Evolutionary conservation across 2,113 vertebrate genomes (phyloP), one percentile per base, ranked within the genome.

Genomic region (Menura novaehollandiae): DNA sequence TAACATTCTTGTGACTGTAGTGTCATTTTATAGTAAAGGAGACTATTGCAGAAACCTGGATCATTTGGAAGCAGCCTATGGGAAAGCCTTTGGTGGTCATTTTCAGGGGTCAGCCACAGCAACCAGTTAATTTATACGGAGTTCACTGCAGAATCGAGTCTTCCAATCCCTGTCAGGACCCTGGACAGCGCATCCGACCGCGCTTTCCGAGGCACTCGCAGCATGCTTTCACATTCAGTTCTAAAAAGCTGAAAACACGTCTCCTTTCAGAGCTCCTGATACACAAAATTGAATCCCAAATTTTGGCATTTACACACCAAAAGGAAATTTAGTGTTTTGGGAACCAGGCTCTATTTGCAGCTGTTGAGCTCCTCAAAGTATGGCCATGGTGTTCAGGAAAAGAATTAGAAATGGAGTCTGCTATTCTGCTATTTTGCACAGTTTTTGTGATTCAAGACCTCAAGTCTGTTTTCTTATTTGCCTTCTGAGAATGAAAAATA

Each of bases 201-300:
- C 3, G 2, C 6, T 4, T 3, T 3, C 20, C 2, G 1, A 4
- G 35, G 43, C 46, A 0, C 55, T 27, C 0, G 0, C 18, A 0
- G 33, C 2, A 0, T 14, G 0, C 10, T 30, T 55, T n/a, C 30
- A 5, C 9, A 0, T 6, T 0, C 18, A 1, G 19, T 28, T 30
- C 66, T 14, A 4, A 3, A 11, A 37, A 62, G 3, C 27, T 21
- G 27, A 24, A 41, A 68, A 19, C 13, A 43, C 11, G 7, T 7
- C 30, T 13, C 68, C 19, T 58, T 60, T 39, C 56, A 51, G 14
- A 64, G 51, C 5, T 58, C 37, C n/a, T 6, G 12, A 7, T 46
- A 4, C 11, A 13, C 5, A 53, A 39, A 88, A 41, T 1, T 16
- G 35, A 72, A 22, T 4, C 23, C 18, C 9, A 37, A 0, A 1